A percentile compares a stretch with the other conserved stretches of the same genome.
Conservation (phyloP, 2,797 vertebrate species). For the Hoplostethus mediterraneus region DNA sequence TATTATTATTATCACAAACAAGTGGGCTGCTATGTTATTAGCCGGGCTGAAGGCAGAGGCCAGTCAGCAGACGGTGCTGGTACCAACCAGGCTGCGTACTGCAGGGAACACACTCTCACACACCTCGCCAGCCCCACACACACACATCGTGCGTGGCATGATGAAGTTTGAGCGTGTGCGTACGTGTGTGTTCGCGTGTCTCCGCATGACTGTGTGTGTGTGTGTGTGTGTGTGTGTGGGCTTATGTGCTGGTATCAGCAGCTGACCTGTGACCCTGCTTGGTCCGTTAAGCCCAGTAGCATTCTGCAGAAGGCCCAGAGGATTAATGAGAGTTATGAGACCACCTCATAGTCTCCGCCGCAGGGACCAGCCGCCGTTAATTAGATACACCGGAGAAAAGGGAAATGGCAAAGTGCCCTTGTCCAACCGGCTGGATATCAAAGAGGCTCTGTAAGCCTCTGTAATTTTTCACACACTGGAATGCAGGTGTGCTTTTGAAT, state of each 20-base stretch:
- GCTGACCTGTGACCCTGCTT: constrained; percentile 48
- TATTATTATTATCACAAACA: background rate
- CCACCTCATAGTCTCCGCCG: constrained; percentile 37
- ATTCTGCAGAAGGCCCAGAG: constrained; percentile 35
- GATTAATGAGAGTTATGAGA: constrained; percentile 66
- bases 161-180: constrained; percentile 26
- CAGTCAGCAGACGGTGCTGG: constrained; percentile 12
- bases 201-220: background rate
- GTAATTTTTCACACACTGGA: constrained; percentile 23
- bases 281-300: constrained; percentile 13
- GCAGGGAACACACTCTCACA: constrained; percentile 28
- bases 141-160: constrained; percentile 19
- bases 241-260: constrained; percentile 8
- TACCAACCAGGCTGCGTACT: constrained; percentile 25
- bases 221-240: background rate
- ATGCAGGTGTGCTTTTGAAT: background rate
- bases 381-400: constrained; percentile 59
- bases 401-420: constrained; percentile 55
- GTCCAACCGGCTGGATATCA: constrained; percentile 58
- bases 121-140: constrained; percentile 21
- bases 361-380: constrained; percentile 64
- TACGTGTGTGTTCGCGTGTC: no score
- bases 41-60: constrained; percentile 2
- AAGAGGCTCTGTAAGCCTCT: constrained; percentile 34
- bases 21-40: constrained; percentile 19